Conservation (phyloP, 1,140 invertebrate species). For the Diabrotica undecimpunctata region DNA sequence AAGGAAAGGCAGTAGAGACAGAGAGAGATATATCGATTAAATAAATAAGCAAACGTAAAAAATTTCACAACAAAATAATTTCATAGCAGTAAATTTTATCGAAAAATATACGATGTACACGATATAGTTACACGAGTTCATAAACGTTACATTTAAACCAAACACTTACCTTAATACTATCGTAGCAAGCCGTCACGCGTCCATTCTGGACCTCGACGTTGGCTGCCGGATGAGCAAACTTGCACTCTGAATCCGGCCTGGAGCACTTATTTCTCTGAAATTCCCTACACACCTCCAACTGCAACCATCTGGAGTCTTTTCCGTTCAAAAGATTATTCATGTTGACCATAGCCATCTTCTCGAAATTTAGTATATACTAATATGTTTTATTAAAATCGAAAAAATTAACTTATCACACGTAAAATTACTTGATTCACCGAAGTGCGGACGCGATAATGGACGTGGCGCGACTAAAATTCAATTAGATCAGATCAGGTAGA, state of each 20-base stretch:
- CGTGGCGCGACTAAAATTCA: conserved; percentile 26
- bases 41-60: too few relatives aligned
- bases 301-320: conserved; percentile 99
- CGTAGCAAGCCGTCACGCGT: conserved; percentile 99
- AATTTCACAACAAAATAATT: too few relatives aligned
- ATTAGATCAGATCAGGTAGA: conserved; percentile 33
- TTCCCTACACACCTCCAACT: conserved; percentile 98
- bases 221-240: conserved; percentile 98
- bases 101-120: too few relatives aligned
- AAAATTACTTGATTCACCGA: conserved; percentile 3
- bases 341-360: conserved; percentile 86
- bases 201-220: conserved; percentile 99
- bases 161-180: conserved; percentile 97
- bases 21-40: too few relatives aligned
- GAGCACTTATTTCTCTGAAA: conserved; percentile 99
- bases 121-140: too few relatives aligned
- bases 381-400: neutral
- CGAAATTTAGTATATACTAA: neutral
- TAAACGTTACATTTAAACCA: neutral
- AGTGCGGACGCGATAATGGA: conserved; percentile 31
- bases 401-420: conserved; percentile 5
- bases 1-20: too few relatives aligned
- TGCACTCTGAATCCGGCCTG: conserved; percentile 97
- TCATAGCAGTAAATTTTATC: too few relatives aligned
- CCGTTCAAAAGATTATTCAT: conserved; percentile 95